Evolutionary conservation across 2,797 vertebrate genomes (phyloP).

Genomic region (Pogoniulus pusillus): DNA sequence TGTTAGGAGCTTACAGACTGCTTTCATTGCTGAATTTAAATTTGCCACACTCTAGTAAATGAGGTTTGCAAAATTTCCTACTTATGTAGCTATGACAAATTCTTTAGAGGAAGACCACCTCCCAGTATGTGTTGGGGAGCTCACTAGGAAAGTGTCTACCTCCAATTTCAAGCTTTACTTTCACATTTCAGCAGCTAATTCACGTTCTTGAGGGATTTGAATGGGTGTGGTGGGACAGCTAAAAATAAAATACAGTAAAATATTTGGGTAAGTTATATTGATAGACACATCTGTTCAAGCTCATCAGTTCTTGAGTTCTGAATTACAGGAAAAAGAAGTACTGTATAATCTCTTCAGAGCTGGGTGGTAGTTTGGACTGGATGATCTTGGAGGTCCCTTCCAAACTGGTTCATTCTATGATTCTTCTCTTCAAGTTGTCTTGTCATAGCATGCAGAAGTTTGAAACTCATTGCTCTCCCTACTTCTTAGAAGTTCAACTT

Average conservation of each 20-base stretch:
- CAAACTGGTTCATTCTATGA: no score
- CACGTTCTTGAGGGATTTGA: background rate
- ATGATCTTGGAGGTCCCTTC: no score
- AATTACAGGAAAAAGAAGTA: background rate
- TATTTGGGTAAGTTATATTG: background rate
- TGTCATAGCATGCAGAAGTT: background rate
- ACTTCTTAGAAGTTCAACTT: background rate
- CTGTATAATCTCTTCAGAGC: background rate
- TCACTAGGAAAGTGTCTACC: background rate
- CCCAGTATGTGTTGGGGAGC: background rate
- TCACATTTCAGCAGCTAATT: background rate
- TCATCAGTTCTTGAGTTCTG: background rate
- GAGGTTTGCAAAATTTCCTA: constrained; percentile 4
- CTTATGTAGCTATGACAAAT: background rate
- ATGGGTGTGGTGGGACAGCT: background rate
- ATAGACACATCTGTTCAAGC: background rate
- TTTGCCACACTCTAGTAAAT: background rate
- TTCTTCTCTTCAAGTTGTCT: background rate
- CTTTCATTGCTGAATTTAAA: background rate
- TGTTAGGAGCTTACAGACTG: background rate
- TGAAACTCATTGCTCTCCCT: background rate
- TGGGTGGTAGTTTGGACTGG: no score
- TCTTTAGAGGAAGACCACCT: background rate
- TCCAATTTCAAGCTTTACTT: background rate
- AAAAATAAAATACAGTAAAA: background rate